Conservation (phyloP, 2,888 invertebrate species). For the Caenorhabditis doughertyi region DNA sequence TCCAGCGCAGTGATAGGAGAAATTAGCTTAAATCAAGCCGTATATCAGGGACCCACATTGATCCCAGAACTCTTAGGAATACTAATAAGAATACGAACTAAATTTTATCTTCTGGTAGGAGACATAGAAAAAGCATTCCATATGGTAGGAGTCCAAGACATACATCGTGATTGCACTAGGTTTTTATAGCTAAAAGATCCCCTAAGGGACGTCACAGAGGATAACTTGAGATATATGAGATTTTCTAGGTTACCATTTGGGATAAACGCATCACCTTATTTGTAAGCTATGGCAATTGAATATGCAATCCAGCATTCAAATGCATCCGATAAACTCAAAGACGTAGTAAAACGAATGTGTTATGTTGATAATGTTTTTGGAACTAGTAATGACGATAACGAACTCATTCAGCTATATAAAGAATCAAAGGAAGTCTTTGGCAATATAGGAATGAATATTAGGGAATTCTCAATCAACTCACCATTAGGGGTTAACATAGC, state of each 20-base stretch:
- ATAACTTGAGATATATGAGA: not conserved
- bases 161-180: not conserved
- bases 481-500: not conserved
- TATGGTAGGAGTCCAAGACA: constrained; percentile 4
- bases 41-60: not conserved
- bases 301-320: not conserved
- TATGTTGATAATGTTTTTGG: not conserved
- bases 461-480: constrained; percentile 1
- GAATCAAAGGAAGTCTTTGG: not conserved
- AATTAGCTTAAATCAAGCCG: not conserved
- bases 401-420: not conserved
- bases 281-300: constrained; percentile 1
- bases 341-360: constrained; percentile 2
- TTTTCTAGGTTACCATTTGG: not conserved
- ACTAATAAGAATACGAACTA: not conserved
- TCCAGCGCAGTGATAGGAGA: too few species aligned
- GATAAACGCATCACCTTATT: not conserved
- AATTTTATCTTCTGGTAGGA: not conserved
- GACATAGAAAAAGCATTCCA: not conserved
- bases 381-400: not conserved
- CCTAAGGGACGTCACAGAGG: not conserved
- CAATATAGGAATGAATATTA: constrained; percentile 2
- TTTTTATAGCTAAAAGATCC: not conserved
- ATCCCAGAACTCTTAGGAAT: not conserved
- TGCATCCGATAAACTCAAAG: not conserved